phyloP scores from a whole-genome alignment of 2,113 vertebrate species.

The Aldabrachelys gigantea region DNA sequence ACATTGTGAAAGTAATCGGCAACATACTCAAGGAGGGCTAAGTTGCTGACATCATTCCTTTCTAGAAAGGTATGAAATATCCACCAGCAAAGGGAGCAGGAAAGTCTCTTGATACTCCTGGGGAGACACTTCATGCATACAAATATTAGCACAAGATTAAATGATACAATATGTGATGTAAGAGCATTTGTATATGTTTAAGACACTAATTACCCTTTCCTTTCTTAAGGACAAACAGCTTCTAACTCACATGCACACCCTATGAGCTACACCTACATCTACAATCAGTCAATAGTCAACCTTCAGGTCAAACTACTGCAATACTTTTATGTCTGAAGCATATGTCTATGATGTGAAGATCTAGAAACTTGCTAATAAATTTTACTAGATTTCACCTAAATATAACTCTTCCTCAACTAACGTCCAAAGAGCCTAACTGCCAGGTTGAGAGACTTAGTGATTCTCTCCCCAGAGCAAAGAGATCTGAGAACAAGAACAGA shows the following conservation, averaged over 20 bases:
- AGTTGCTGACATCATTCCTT: neutral
- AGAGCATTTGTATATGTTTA: neutral
- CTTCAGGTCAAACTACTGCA: neutral
- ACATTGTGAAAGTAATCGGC: neutral
- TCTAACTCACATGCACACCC: neutral
- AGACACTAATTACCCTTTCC: neutral
- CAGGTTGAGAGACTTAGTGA: too few relatives aligned
- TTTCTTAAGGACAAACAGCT: neutral
- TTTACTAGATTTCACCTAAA: neutral
- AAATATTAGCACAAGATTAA: neutral
- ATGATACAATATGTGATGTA: neutral
- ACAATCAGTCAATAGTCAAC: neutral
- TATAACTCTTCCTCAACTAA: too few relatives aligned
- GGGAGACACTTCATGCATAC: neutral
- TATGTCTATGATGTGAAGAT: neutral
- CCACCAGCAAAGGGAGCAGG: neutral
- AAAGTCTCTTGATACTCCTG: neutral
- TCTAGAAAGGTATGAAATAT: neutral
- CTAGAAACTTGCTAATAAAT: neutral
- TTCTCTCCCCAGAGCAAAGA: too few relatives aligned
- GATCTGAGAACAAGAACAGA: too few relatives aligned
- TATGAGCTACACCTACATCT: neutral
- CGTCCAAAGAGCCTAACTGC: too few relatives aligned
- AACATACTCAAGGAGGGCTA: neutral
- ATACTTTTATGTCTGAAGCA: neutral